These are phyloP conservation scores for Dipodomys stephensi DNA, from an alignment of 2,113 vertebrate species.

Conservation along the genomic window DNA sequence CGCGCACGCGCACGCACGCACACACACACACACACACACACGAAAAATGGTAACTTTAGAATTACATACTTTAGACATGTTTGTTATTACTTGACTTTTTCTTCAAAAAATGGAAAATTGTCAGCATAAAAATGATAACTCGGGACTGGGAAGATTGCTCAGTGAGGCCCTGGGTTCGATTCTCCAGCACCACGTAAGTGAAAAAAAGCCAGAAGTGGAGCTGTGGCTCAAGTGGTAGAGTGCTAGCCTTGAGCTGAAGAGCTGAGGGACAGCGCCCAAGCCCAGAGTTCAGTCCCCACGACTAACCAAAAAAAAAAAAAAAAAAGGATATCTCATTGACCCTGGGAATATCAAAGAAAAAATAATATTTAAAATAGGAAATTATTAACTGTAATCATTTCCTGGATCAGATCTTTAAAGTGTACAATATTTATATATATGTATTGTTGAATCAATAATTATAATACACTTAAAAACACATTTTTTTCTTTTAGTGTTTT, in stretches of 20 bases:
- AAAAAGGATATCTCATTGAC: background rate
- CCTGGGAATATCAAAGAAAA: conserved; percentile 3
- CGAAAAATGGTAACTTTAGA: background rate
- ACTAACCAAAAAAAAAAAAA: no score
- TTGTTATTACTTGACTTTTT: conserved; percentile 23
- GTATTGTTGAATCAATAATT: background rate
- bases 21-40: no score
- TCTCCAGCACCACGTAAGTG: no score
- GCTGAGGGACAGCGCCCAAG: no score
- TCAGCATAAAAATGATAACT: background rate
- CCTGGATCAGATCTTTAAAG: no score
- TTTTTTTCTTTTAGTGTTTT: conserved; percentile 90
- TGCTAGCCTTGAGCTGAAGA: no score
- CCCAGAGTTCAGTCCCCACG: no score
- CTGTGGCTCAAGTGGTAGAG: no score
- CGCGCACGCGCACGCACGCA: no score
- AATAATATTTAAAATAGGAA: conserved; percentile 29
- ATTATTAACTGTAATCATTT: background rate
- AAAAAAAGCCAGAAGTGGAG: no score
- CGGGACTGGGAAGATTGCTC: no score
- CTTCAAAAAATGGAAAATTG: conserved; percentile 9
- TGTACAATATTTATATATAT: background rate
- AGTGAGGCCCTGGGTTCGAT: no score
- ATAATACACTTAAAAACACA: background rate
- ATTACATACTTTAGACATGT: background rate